Evolutionary conservation across 2,888 invertebrate species (phyloP), one percentile per base, ranked within the genome.

Genomic region (Scrobipalpa costella): DNA sequence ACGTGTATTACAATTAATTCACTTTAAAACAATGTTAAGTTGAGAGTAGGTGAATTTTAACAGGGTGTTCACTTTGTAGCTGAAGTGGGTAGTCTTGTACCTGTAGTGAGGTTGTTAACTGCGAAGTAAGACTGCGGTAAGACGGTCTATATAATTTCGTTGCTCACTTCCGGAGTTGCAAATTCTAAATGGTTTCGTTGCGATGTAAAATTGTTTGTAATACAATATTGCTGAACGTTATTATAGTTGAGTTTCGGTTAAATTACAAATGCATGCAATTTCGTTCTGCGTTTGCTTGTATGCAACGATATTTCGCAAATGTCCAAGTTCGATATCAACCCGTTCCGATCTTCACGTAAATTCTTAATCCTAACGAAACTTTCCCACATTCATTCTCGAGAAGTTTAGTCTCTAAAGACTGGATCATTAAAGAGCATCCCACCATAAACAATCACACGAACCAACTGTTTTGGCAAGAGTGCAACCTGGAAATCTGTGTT

Each of bases 1-100:
- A 83, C 76, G 78, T 80, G 81, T 83, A 84, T 84, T 83, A 81
- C 83, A 84, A 86, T 85, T 85, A 86, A 86, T 83, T 84, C 75
- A 77, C 73, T 84, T 84, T 77, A 76, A 78, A 83, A 80, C 79
- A 73, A 72, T 78, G 78, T 77, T 73, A 66, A 69, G 68, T 74
- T 75, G 63, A 49, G 63, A 66, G 68, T 63, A 59, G 64, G 63
- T 63, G 63, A 63, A 40, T 63, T 65, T 65, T 65, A 63, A 65
- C 65, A 57, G 38, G 38, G 19, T 60, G 65, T 55, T 65, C 58
- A 50, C 64, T 36, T 34, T 64, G 64, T 64, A 64, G 60, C 58
- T 17, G 17, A 5, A 49, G 49, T 34, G 33, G 33, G 47, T 49
- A 17, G 47, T 60, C 27, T 17, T 60, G 60, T 60, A 47, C 33